Base-by-base conservation (phyloP, 2,888 invertebrate species). In the Villa cingulata region DNA sequence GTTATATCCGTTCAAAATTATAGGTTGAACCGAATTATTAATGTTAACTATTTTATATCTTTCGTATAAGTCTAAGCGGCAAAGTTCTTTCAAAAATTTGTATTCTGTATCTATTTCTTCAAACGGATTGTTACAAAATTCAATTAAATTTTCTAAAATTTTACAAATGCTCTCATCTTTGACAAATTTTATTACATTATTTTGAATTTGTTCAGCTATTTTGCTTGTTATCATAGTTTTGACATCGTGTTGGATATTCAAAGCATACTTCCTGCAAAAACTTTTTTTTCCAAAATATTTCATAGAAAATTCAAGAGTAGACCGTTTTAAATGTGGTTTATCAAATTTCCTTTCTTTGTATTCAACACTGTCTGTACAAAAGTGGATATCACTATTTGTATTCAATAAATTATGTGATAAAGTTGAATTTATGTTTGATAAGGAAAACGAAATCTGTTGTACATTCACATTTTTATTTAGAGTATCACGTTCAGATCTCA, bases 1-100 rank as follows among this genome's bases (percentile, higher is more conserved):
- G 4, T 29, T 38, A 23, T 23, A 19, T 10, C 37, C 43, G n/a
- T 20, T 32, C 12, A n/a, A 16, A 23, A 48, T 15, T 32, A 23
- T 17, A 16, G 29, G 34, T 14, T n/a, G 23, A 7, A 48, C 27
- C 20, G 20, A 16, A 20, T 34, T 43, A 27, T 36, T 15, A 3
- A 48, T 43, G 3, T 37, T 7, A 40, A 6, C n/a, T 4, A 23
- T 7, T 17, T 23, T 40, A 2, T 16, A 39, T n/a, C 32, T 36
- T 17, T 38, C 40, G 17, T 39, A 43, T 16, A 48, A 39, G n/a
- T 48, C 20, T 23, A 16, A 16, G 15, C 34, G 14, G 14, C 29
- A 27, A 17, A 48, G 19, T 19, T 29, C 4, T 38, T 44, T 32
- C 19, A 48, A 44, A 34, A 48, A 34, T n/a, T 39, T 43, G 34